phyloP scores from a whole-genome alignment of 2,113 vertebrate genomes.

The Trochalopteron elliotii region DNA sequence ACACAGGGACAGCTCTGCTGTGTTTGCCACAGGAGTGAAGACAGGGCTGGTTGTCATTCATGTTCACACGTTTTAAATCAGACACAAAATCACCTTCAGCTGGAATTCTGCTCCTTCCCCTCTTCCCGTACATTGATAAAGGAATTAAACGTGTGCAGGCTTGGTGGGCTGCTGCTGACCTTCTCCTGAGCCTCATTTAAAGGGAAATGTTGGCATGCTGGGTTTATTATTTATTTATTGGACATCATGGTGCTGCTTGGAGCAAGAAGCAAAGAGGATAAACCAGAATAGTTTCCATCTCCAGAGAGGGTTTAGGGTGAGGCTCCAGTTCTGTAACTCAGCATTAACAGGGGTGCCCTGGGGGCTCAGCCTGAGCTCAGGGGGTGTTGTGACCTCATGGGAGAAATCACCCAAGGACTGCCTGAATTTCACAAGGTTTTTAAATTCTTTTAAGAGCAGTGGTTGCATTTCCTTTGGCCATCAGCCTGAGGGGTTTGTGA shows the following conservation, averaged over 20 bases:
- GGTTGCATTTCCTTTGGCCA: neutral
- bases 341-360: neutral
- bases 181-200: neutral
- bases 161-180: neutral
- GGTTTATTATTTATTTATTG: neutral
- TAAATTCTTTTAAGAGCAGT: neutral
- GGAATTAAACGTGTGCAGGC: neutral
- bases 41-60: neutral
- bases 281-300: rapidly evolving
- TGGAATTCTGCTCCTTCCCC: neutral
- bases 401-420: neutral
- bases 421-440: neutral
- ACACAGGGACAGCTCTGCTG: neutral
- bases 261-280: neutral
- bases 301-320: neutral
- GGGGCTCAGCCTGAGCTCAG: neutral
- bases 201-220: neutral
- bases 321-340: neutral
- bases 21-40: neutral
- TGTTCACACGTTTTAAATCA: neutral
- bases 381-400: rapidly evolving
- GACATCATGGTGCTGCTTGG: neutral
- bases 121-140: neutral
- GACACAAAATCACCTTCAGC: neutral
- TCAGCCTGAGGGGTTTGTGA: neutral